Conservation (phyloP, 2,888 invertebrate species). For the Anthophora plumipes region DNA sequence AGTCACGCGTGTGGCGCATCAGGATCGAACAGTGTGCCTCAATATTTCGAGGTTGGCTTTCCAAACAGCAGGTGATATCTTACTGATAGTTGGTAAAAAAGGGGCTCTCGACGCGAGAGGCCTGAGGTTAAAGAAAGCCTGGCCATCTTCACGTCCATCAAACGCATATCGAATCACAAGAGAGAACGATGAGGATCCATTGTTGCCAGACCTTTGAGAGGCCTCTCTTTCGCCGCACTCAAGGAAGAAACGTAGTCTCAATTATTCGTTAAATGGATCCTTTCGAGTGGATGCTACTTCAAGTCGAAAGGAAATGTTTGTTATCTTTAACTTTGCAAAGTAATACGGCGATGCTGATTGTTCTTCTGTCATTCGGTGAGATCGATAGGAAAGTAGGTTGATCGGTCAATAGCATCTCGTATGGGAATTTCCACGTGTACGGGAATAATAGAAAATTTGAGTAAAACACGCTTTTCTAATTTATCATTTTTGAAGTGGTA, state of each 20-base stretch:
- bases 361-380: not conserved
- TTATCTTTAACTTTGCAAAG: constrained; percentile 42
- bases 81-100: constrained; percentile 65
- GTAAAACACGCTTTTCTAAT: constrained; percentile 10
- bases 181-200: constrained; percentile 73
- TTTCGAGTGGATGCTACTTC: constrained; percentile 58
- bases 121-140: constrained; percentile 65
- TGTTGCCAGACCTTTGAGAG: constrained; percentile 68
- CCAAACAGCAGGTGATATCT: constrained; percentile 73
- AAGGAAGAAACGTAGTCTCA: constrained; percentile 60
- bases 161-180: constrained; percentile 74
- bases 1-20: constrained; percentile 10
- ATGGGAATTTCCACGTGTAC: not conserved
- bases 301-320: constrained; percentile 62
- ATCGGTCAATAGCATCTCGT: not conserved
- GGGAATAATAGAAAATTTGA: constrained; percentile 1
- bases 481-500: constrained; percentile 32
- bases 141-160: constrained; percentile 75
- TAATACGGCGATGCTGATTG: constrained; percentile 20
- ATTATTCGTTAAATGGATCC: constrained; percentile 72
- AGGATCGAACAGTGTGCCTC: constrained; percentile 18
- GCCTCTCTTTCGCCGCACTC: constrained; percentile 61
- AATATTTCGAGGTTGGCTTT: constrained; percentile 56
- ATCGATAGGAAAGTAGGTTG: not conserved
- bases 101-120: constrained; percentile 45